phyloP scores from a whole-genome alignment of 64 coral and sea anemone genomes.

The Porites australiensis region DNA sequence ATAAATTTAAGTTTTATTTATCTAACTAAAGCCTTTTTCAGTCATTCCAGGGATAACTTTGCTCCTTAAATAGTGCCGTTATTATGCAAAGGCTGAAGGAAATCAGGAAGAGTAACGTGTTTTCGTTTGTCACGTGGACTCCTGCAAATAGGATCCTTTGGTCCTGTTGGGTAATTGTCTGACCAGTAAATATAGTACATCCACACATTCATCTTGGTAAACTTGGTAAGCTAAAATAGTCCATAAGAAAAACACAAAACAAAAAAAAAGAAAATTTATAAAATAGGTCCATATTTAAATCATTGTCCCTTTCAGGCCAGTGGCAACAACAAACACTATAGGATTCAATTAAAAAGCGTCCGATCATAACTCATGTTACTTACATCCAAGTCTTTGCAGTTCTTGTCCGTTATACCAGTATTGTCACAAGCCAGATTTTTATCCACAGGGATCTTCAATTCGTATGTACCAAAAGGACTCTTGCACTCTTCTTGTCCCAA shows the following conservation, averaged over 20 bases:
- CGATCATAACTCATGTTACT: not conserved
- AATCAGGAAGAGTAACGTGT: too few relatives aligned
- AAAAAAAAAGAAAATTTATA: not conserved
- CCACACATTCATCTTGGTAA: too few relatives aligned
- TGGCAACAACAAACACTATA: too few relatives aligned
- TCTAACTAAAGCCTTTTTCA: too few relatives aligned
- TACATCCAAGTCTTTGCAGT: constrained; percentile 48
- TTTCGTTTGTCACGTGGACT: not conserved
- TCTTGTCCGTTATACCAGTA: constrained; percentile 6
- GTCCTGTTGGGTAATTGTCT: not conserved
- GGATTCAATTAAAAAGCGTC: not conserved
- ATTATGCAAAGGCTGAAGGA: too few relatives aligned
- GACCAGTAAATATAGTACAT: not conserved
- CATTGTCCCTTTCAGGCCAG: not conserved
- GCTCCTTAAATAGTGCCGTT: too few relatives aligned
- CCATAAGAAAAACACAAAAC: not conserved
- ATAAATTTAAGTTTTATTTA: too few relatives aligned
- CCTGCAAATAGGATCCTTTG: not conserved
- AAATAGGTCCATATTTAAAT: too few relatives aligned
- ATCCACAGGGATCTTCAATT: not conserved
- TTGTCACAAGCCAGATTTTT: not conserved
- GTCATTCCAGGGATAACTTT: too few relatives aligned
- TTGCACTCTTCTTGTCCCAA: constrained; percentile 11
- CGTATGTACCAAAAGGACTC: constrained; percentile 41
- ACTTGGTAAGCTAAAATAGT: not conserved